Base-by-base conservation (phyloP, 2,888 invertebrate genomes). In the Netelia fuscicornis region DNA sequence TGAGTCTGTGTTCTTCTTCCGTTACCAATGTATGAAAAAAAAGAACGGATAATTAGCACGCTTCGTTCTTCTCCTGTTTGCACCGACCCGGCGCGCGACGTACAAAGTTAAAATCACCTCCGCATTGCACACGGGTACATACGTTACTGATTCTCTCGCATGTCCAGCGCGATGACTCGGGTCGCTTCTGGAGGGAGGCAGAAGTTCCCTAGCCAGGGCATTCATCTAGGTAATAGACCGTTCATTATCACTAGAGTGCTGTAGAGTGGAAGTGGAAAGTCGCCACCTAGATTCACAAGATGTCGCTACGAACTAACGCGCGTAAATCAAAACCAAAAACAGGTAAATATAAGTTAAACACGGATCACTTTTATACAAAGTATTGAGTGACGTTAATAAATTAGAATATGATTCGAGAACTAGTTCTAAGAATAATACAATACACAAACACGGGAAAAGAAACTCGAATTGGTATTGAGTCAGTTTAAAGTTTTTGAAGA, bases 61-160 rank as follows among this genome's bases (percentile, higher is more conserved):
- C 48, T 78, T 37, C 20, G 58, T 81, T 81, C 37, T 67, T 65
- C 74, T 67, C 52, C 74, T 42, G 48, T 78, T 78, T n/a, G 56
- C 81, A 81, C 78, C 84, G 74, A 81, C 74, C 84, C 84, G 84
- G 81, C 68, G 65, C 76, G 58, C 80, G 25, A 71, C 64, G 60
- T 37, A 44, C 42, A 17, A n/a, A 23, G 17, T 37, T n/a, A 52
- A 64, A 17, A 44, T 71, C 79, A 79, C 64, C 71, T 65, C 71
- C 65, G 68, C 72, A 80, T 65, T 71, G 64, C 52, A 52, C 79
- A 42, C 64, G 56, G 64, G 79, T 56, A 72, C 44, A 56, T 25
- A 54, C 71, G 71, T 54, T 62, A 79, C 71, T 79, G 79, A 79
- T 65, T 71, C 56, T 17, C 58, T 58, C 20, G 54, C 1, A 13